Percentiles rank a stretch among this genome's conserved stretches.
Evolutionary conservation across 1,140 invertebrate genomes (phyloP).

Genomic region (Aricia agestis): DNA sequence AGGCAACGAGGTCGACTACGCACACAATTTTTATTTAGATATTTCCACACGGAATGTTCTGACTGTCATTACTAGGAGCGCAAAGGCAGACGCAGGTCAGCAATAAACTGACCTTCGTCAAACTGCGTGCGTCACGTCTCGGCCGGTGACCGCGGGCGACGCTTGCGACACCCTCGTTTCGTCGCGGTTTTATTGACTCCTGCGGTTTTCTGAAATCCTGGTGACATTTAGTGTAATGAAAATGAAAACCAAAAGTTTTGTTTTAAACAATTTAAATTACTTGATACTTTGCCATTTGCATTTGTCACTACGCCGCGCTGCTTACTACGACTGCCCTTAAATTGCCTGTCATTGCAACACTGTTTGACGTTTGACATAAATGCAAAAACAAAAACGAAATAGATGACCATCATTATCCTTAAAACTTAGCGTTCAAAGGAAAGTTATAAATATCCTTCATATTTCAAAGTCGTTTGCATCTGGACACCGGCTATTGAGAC

Average conservation of each 20-base stretch:
- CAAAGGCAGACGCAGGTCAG: constrained; percentile 67
- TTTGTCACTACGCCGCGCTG: neutral
- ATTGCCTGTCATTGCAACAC: neutral
- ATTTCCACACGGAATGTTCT: constrained; percentile 37
- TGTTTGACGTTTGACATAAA: neutral
- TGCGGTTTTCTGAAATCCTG: constrained; percentile 59
- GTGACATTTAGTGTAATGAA: constrained; percentile 58
- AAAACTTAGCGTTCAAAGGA: constrained; percentile 19
- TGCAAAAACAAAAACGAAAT: neutral
- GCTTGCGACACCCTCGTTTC: constrained; percentile 53
- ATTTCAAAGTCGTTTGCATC: constrained; percentile 73
- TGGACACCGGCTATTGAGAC: constrained; percentile 66
- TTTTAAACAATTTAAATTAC: constrained; percentile 8
- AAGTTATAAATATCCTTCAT: constrained; percentile 67
- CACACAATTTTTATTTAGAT: constrained; percentile 2
- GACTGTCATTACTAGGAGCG: constrained; percentile 53
- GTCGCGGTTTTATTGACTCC: constrained; percentile 67
- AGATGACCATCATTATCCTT: constrained; percentile 6
- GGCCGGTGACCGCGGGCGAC: constrained; percentile 51
- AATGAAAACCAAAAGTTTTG: constrained; percentile 46
- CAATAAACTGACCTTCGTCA: constrained; percentile 72
- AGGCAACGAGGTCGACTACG: neutral
- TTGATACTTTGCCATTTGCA: neutral
- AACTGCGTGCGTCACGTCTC: constrained; percentile 60
- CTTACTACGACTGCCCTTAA: no score